Base-by-base conservation (phyloP, 2,797 vertebrate species). In the Prionace glauca region DNA sequence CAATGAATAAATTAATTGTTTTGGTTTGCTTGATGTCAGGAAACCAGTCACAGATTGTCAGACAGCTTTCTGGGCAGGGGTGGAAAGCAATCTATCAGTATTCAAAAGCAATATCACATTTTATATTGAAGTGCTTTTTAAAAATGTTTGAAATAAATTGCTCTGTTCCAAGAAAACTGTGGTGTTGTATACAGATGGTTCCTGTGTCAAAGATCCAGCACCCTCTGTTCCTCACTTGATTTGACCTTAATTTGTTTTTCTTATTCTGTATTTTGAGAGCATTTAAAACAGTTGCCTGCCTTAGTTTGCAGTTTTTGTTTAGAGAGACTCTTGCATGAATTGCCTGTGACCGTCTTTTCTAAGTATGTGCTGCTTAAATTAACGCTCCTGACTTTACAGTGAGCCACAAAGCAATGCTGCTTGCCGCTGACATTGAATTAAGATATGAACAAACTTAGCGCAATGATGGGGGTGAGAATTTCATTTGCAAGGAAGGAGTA, bases 51-150 rank as follows among this genome's bases (percentile, higher is more conserved):
- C 18, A 11, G 32, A 91, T 67, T 90, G n/a, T 65, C 32, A 67
- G 62, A 36, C 18, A 36, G 90, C 65, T 9, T 24, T 22, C 16
- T 67, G 90, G 62, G 60, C 1, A 22, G 67, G 90, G 62, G 22
- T 36, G 62, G n/a, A 67, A 20, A 91, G 18, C 32, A 67, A 67
- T 67, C 62, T 32, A 20, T 67, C 62, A 22, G 32, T 11, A 92
- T 92, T 92, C 90, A 67, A 16, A 65, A 92, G 90, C 32, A 92
- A 36, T 91, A 92, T 92, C 87, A 62, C 56, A 67, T 69, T 67
- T 67, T 36, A 67, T n/a, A 67, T 67, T 92, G 18, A 67, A 67
- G 62, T 36, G 65, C n/a, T 36, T 92, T 92, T 62, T 87, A 20
- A 84, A 26, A 88, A 50, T 86, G 3, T 90, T 91, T n/a, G 88